phyloP scores from a whole-genome alignment of 2,797 vertebrate genomes.

The Labroides dimidiatus region DNA sequence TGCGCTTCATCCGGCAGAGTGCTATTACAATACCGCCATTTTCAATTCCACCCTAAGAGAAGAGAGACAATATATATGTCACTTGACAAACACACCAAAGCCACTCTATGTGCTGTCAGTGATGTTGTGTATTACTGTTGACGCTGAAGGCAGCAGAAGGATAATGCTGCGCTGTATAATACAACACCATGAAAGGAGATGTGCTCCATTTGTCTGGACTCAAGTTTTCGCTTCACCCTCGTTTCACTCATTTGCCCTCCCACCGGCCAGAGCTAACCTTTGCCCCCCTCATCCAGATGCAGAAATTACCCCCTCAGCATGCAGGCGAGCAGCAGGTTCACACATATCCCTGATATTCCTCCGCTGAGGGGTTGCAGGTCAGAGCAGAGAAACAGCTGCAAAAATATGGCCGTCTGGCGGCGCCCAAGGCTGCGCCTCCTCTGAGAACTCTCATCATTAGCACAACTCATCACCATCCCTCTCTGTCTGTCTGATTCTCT shows the following conservation, averaged over 20 bases:
- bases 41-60: conserved; percentile 76
- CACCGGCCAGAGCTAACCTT: conserved; percentile 70
- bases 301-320: conserved; percentile 79
- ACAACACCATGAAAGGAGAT: conserved; percentile 51
- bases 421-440: conserved; percentile 71
- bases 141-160: conserved; percentile 66
- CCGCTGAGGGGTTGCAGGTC: conserved; percentile 68
- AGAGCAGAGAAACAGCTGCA: conserved; percentile 73
- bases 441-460: conserved; percentile 71
- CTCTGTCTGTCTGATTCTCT: conserved; percentile 48
- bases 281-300: conserved; percentile 74
- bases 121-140: conserved; percentile 64
- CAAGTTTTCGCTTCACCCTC: conserved; percentile 42
- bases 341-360: conserved; percentile 57
- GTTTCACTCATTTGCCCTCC: conserved; percentile 67
- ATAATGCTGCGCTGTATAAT: conserved; percentile 63
- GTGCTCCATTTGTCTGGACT: conserved; percentile 72
- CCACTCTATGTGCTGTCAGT: conserved; percentile 58
- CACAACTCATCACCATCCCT: conserved; percentile 63
- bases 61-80: conserved; percentile 75
- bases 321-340: conserved; percentile 68
- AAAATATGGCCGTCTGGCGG: conserved; percentile 69
- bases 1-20: conserved; percentile 72
- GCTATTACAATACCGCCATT: conserved; percentile 74
- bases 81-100: conserved; percentile 68